Base-by-base conservation (phyloP, 2,797 vertebrate species). In the Gymnocypris eckloni region DNA sequence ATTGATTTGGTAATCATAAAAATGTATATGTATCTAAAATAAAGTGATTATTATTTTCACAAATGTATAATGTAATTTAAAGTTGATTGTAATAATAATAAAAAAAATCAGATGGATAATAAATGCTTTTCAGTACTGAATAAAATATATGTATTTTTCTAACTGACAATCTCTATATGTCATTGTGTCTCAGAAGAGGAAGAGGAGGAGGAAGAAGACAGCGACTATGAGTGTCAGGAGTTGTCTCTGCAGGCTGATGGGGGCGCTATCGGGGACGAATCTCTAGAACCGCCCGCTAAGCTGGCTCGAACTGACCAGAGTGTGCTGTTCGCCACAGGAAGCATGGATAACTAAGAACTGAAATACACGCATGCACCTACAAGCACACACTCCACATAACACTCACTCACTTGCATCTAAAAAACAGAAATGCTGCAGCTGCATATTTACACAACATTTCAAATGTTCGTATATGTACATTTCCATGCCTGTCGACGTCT, bases 141-240 rank as follows among this genome's bases (percentile, higher is more conserved):
- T 56, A 43, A 43, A 25, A 56, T 33, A 1, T 3, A 73, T 28
- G 43, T 16, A 28, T 48, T 50, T 50, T 12, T 48, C 5, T 37
- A 20, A 54, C 33, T 66, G 18, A 39, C 77, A 73, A 81, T 11
- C 59, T 45, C 39, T 25, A 54, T 64, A 39, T 91, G 20, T 86
- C 67, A 89, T 75, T 84, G 80, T 81, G 37, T 67, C 5, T 86
- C 92, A 97, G 97, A 98, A 71, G 97, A 98, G 67, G 97, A 98
- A 85, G 97, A 98, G 78, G 97, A 98, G 16, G 97, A 98, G 45
- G 97, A 98, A 11, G 97, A 98, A 50, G 97, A 97, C 61, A 98
- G 97, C 6, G 97, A 98, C 0, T 97, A 98, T 2, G 95, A 98
- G 88, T 93, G 95, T 82, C 96, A 96, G 88, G 97, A 98, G 92